These are phyloP conservation scores for Synergus japonicus DNA, from an alignment of 2,888 invertebrate genomes.

Conservation along the genomic window DNA sequence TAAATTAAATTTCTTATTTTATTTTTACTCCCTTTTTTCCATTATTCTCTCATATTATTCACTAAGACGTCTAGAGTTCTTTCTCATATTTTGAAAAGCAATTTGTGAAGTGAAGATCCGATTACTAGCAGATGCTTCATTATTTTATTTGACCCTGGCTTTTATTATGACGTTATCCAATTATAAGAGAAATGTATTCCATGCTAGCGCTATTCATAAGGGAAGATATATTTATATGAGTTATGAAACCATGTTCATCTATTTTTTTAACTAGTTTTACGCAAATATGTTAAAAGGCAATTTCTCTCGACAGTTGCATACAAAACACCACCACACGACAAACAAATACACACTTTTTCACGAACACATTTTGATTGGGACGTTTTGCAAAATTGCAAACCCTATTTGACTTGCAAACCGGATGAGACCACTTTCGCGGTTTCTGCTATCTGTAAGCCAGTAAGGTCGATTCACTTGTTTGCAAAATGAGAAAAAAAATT, in stretches of 20 bases:
- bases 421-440: constrained; percentile 30
- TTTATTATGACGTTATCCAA: neutral
- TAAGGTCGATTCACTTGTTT: neutral
- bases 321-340: neutral
- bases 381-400: constrained; percentile 6
- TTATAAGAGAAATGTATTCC: constrained; percentile 4
- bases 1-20: too few species aligned
- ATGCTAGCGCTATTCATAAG: neutral
- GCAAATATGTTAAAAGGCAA: constrained; percentile 23
- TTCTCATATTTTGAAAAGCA: neutral
- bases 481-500: neutral
- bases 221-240: neutral
- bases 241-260: neutral
- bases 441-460: neutral
- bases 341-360: constrained; percentile 27
- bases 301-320: constrained; percentile 4
- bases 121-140: neutral
- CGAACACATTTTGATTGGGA: constrained; percentile 21
- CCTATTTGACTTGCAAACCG: constrained; percentile 37
- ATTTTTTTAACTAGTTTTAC: neutral
- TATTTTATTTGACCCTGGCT: neutral
- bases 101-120: neutral
- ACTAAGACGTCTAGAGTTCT: too few species aligned
- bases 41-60: neutral
- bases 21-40: too few species aligned